These are phyloP conservation scores for Enoplosus armatus DNA, from an alignment of 2,797 vertebrate species.

Conservation along the genomic window DNA sequence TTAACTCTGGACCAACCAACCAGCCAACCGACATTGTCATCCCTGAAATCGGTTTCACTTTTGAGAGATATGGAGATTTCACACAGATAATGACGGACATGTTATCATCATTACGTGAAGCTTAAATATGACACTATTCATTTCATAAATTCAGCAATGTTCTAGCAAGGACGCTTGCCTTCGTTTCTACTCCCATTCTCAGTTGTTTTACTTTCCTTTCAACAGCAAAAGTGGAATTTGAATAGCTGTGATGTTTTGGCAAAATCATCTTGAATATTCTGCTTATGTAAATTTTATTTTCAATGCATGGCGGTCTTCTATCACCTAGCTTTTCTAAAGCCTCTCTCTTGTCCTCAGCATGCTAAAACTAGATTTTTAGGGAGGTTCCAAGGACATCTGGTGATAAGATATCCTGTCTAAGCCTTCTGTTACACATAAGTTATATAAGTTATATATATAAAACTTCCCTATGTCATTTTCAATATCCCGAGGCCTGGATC, in stretches of 20 bases:
- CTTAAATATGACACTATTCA: too few species aligned
- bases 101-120: too few species aligned
- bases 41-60: background rate
- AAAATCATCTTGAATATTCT: background rate
- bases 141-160: too few species aligned
- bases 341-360: background rate
- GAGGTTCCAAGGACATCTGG: constrained; percentile 16
- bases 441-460: constrained; percentile 28
- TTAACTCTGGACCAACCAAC: too few species aligned
- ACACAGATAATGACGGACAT: too few species aligned
- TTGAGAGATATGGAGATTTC: background rate
- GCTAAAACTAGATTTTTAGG: constrained; percentile 13
- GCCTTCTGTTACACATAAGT: constrained; percentile 30
- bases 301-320: background rate
- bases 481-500: constrained; percentile 36
- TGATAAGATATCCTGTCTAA: background rate
- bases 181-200: too few species aligned
- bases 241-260: too few species aligned
- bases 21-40: too few species aligned
- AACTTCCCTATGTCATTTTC: constrained; percentile 21
- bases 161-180: too few species aligned
- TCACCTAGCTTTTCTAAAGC: constrained; percentile 3
- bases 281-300: constrained; percentile 5
- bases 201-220: too few species aligned
- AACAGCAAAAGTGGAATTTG: too few species aligned